phyloP scores from a whole-genome alignment of 2,113 vertebrate genomes.

The Anas platyrhynchos region DNA sequence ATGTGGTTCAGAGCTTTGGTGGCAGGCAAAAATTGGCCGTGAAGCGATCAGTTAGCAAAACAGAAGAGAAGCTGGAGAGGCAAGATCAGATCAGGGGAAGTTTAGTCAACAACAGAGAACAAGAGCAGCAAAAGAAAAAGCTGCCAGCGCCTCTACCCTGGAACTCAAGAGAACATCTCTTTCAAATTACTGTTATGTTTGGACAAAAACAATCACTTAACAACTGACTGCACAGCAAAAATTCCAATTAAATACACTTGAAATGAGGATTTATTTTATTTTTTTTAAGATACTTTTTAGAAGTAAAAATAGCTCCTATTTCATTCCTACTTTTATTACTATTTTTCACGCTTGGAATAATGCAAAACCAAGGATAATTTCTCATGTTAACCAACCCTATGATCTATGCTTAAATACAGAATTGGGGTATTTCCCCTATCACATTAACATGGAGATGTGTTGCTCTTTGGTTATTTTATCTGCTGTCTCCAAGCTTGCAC shows the following conservation, averaged over 20 bases:
- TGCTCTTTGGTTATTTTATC: neutral
- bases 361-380: neutral
- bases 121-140: neutral
- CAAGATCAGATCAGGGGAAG: neutral
- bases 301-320: neutral
- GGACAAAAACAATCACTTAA: neutral
- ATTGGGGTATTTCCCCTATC: neutral
- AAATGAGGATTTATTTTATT: neutral
- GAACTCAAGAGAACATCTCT: neutral
- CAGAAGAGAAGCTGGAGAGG: neutral
- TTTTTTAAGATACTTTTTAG: neutral
- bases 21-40: neutral
- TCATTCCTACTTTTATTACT: neutral
- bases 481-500: neutral
- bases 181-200: neutral
- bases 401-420: neutral
- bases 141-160: neutral
- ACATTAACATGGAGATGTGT: accelerated
- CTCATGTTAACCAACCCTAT: neutral
- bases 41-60: neutral
- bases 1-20: neutral
- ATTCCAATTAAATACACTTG: neutral
- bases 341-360: neutral
- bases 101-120: neutral
- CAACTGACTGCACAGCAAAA: neutral